phyloP scores from a whole-genome alignment of 2,888 invertebrate species.

The Operophtera brumata region DNA sequence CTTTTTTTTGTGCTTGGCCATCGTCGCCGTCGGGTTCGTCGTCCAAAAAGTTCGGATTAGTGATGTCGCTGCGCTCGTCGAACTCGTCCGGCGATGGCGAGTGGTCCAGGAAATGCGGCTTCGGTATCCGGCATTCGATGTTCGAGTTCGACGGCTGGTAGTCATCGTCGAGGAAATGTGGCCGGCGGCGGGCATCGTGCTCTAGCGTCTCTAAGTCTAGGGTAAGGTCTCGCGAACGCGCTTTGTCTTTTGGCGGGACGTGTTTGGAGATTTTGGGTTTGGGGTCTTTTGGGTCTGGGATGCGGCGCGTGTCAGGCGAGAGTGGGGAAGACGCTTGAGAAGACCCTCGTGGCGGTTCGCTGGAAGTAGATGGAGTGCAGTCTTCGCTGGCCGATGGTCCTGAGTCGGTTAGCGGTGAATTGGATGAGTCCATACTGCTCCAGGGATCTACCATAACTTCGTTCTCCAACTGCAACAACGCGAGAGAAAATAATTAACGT shows the following conservation, averaged over 20 bases:
- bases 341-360: constrained; percentile 58
- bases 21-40: constrained; percentile 71
- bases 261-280: constrained; percentile 52
- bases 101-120: constrained; percentile 78
- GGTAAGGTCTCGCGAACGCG: constrained; percentile 68
- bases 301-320: constrained; percentile 62
- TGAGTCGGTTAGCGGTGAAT: constrained; percentile 77
- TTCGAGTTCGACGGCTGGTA: constrained; percentile 78
- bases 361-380: constrained; percentile 74
- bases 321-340: constrained; percentile 53
- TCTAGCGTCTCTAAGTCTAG: constrained; percentile 67
- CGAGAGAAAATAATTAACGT: constrained; percentile 37
- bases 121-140: constrained; percentile 75
- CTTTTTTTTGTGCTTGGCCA: constrained; percentile 63
- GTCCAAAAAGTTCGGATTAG: constrained; percentile 74
- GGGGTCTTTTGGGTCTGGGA: constrained; percentile 60
- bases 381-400: constrained; percentile 77
- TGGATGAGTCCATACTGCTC: constrained; percentile 80
- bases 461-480: constrained; percentile 80
- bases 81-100: constrained; percentile 77
- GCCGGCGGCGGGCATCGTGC: constrained; percentile 68
- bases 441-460: constrained; percentile 79
- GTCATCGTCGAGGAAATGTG: constrained; percentile 83
- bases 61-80: constrained; percentile 74
- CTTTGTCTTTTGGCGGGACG: constrained; percentile 60